A percentile compares a stretch with the other conserved stretches of the same genome.
Conservation (phyloP, 2,888 invertebrate genomes). For the Scaeva pyrastri region DNA sequence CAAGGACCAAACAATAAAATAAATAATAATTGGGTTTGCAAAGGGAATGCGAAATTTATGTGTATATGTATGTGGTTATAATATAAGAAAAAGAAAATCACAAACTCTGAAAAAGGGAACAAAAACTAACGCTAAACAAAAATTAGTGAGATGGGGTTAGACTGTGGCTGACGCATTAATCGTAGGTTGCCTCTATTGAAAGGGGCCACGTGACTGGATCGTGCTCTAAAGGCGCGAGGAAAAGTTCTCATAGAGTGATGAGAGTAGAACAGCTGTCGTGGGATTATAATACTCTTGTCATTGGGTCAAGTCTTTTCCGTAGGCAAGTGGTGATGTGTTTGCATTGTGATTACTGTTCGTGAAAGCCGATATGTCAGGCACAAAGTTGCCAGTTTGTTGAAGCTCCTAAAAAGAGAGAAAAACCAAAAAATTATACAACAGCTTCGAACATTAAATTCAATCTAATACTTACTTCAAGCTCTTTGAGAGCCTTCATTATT, state of each 20-base stretch:
- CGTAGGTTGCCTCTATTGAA: constrained; percentile 48
- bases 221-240: constrained; percentile 69
- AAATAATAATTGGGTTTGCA: constrained; percentile 51
- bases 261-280: constrained; percentile 66
- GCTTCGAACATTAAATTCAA: neutral
- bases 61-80: constrained; percentile 15
- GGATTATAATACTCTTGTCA: constrained; percentile 75
- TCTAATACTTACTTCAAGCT: constrained; percentile 81
- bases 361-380: constrained; percentile 62
- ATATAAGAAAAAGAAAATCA: constrained; percentile 62
- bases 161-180: constrained; percentile 42
- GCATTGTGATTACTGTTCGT: constrained; percentile 70
- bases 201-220: constrained; percentile 48
- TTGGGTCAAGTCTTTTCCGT: constrained; percentile 72
- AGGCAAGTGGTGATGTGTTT: constrained; percentile 74
- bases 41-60: constrained; percentile 66
- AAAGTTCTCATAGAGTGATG: constrained; percentile 72
- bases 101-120: constrained; percentile 59
- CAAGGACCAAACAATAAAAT: constrained; percentile 52
- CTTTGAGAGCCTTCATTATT: constrained; percentile 84
- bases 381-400: constrained; percentile 58
- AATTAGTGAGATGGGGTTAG: neutral
- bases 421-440: neutral
- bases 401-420: constrained; percentile 33
- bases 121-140: constrained; percentile 40